A percentile compares a stretch with the other conserved stretches of the same genome.
These are phyloP conservation scores for Ivindomyrus marchei DNA, from an alignment of 2,113 vertebrate species.

Conservation along the genomic window DNA sequence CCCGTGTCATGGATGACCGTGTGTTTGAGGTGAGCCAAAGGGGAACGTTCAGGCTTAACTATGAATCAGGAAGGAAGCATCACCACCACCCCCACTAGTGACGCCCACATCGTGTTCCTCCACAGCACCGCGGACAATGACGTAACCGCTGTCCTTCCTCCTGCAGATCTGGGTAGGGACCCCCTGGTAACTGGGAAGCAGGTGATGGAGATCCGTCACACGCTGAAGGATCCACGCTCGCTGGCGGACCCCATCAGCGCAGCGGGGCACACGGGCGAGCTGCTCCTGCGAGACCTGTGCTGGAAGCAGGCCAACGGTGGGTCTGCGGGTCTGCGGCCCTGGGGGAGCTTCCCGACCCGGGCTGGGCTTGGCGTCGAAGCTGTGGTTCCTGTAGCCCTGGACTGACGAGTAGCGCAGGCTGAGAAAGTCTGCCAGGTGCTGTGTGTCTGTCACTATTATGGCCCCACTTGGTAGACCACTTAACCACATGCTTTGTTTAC, in stretches of 20 bases:
- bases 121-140: too few species aligned
- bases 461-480: background rate
- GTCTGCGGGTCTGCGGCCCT: background rate
- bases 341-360: background rate
- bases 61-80: background rate
- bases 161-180: constrained; percentile 71
- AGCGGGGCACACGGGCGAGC: constrained; percentile 46
- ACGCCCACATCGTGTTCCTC: background rate
- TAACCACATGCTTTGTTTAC: background rate
- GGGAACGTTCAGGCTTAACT: background rate
- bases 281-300: constrained; percentile 47
- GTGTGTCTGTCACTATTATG: background rate
- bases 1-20: background rate
- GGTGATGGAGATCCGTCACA: constrained; percentile 80
- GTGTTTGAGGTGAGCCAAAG: background rate
- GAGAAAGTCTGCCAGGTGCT: background rate
- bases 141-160: background rate
- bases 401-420: background rate
- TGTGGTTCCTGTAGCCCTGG: background rate
- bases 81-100: background rate
- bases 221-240: constrained; percentile 71
- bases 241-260: constrained; percentile 63
- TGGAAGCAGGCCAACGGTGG: constrained; percentile 64
- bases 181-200: constrained; percentile 71
- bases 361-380: background rate